Conservation (phyloP, 2,113 vertebrate genomes). For the Electrona antarctica region DNA sequence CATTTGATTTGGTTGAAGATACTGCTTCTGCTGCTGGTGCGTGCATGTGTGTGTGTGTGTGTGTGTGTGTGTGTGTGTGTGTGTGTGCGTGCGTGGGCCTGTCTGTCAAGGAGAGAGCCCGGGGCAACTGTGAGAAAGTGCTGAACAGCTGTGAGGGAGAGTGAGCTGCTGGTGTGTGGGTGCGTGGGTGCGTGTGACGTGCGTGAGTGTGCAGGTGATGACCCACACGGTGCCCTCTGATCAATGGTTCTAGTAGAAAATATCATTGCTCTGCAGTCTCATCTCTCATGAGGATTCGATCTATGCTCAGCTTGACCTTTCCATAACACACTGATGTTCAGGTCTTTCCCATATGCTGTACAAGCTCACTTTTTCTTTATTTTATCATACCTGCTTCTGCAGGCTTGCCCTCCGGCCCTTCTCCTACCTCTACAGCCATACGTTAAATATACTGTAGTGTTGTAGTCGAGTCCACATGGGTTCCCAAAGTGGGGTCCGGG, state of each 20-base stretch:
- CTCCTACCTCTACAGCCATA: too few relatives aligned
- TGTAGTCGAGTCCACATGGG: too few relatives aligned
- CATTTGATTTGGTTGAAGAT: background rate
- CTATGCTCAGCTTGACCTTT: background rate
- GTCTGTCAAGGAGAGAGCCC: background rate
- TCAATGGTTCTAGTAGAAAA: background rate
- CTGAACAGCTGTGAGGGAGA: background rate
- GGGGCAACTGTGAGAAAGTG: background rate
- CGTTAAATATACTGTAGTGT: too few relatives aligned
- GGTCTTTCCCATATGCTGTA: too few relatives aligned
- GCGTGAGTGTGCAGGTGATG: background rate
- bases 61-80: background rate
- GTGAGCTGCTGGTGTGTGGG: background rate
- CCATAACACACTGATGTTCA: background rate
- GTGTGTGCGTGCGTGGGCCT: background rate
- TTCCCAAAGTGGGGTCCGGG: too few relatives aligned
- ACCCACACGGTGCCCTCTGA: background rate
- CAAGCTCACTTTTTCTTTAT: too few relatives aligned
- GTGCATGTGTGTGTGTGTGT: background rate
- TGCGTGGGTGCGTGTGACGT: too few relatives aligned
- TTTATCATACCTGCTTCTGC: too few relatives aligned
- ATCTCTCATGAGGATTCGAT: background rate
- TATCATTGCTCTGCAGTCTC: background rate
- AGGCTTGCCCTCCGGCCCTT: too few relatives aligned
- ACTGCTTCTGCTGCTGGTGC: background rate